phyloP scores from a whole-genome alignment of 2,888 invertebrate species.

The Chymomyza caudatula region DNA sequence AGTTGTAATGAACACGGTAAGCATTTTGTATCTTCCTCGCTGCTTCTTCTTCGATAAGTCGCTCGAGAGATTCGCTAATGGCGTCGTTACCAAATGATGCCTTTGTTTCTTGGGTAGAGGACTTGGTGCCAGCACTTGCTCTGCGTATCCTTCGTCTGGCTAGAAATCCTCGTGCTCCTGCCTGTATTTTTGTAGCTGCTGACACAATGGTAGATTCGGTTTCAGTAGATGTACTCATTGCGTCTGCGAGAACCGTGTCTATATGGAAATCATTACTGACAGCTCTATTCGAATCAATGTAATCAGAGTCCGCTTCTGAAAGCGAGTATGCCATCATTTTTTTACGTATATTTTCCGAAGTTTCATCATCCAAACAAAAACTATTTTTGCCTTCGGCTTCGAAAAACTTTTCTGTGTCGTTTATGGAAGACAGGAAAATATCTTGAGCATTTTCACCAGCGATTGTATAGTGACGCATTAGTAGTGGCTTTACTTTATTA shows the following conservation, averaged over 20 bases:
- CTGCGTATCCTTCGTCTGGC: slow-evolving; percentile 69
- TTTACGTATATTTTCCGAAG: slow-evolving; percentile 68
- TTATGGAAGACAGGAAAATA: slow-evolving; percentile 56
- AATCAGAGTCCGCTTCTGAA: slow-evolving; percentile 76
- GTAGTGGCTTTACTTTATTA: slow-evolving; percentile 17
- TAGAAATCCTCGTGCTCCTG: slow-evolving; percentile 73
- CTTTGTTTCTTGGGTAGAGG: slow-evolving; percentile 57
- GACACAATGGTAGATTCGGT: slow-evolving; percentile 76
- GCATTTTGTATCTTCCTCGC: slow-evolving; percentile 62
- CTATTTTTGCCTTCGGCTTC: slow-evolving; percentile 42
- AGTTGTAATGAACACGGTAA: slow-evolving; percentile 45
- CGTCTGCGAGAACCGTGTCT: slow-evolving; percentile 71
- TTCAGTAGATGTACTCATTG: slow-evolving; percentile 72
- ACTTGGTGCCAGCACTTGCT: slow-evolving; percentile 65
- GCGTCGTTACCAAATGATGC: slow-evolving; percentile 76
- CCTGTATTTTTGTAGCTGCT: slow-evolving; percentile 76
- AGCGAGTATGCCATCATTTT: slow-evolving; percentile 76
- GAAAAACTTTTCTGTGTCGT: slow-evolving; percentile 52
- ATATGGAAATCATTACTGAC: slow-evolving; percentile 70
- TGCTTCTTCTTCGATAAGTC: slow-evolving; percentile 69
- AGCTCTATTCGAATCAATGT: slow-evolving; percentile 55
- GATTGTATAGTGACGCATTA: slow-evolving; percentile 63
- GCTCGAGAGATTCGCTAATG: slow-evolving; percentile 75
- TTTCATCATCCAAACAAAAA: slow-evolving; percentile 67
- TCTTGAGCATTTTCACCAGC: slow-evolving; percentile 49